These are phyloP conservation scores for Harpalus rufipes DNA, from an alignment of 2,888 invertebrate genomes.

Conservation along the genomic window DNA sequence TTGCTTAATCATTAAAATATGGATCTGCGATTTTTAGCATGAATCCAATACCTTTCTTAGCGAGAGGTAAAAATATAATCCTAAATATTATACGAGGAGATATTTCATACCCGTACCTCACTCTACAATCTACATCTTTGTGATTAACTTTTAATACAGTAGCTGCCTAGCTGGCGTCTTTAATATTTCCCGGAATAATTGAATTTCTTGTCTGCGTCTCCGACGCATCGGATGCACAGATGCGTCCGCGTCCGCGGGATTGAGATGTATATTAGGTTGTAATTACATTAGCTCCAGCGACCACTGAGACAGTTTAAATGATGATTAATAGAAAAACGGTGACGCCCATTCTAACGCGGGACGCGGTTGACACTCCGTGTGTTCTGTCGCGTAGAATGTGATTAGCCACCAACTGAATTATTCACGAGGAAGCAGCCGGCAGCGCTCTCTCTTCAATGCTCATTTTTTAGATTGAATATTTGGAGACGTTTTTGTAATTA, in stretches of 20 bases:
- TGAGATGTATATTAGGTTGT: constrained; percentile 75
- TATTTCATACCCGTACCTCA: not conserved
- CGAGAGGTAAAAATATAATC: too few relatives aligned
- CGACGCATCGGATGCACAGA: constrained; percentile 71
- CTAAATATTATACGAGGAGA: too few relatives aligned
- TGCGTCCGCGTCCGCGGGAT: constrained; percentile 75
- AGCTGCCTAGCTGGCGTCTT: constrained; percentile 9
- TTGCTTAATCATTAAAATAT: too few relatives aligned
- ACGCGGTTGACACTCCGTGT: constrained; percentile 25
- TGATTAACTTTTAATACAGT: constrained; percentile 60
- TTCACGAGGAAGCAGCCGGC: constrained; percentile 60
- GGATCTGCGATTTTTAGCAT: too few relatives aligned
- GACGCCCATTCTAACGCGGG: constrained; percentile 62
- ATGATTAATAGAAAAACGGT: constrained; percentile 75
- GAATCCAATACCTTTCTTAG: too few relatives aligned
- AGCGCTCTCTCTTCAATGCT: constrained; percentile 32
- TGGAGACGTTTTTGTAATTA: constrained; percentile 64
- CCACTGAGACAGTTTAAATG: constrained; percentile 75
- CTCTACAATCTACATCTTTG: not conserved
- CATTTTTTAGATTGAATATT: constrained; percentile 65
- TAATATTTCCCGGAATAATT: constrained; percentile 56
- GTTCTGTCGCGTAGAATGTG: constrained; percentile 58
- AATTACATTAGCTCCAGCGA: constrained; percentile 76
- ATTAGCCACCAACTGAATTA: constrained; percentile 64
- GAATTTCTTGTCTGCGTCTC: constrained; percentile 29